Conservation (phyloP, 2,888 invertebrate genomes). For the Perithous albicinctus region DNA sequence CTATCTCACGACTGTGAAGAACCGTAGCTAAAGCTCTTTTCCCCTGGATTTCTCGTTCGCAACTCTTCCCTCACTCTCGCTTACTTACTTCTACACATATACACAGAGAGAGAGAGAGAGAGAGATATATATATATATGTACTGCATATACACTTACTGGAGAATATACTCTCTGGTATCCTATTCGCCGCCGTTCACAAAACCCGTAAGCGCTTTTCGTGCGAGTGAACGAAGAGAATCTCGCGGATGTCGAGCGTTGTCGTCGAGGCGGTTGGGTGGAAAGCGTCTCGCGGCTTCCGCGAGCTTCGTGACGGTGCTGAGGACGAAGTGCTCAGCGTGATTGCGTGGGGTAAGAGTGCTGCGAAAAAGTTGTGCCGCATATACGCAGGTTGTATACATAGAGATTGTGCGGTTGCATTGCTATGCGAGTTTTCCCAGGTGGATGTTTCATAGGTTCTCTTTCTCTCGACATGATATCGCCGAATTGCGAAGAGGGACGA, state of each 20-base stretch:
- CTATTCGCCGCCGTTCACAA: slow-evolving; percentile 28
- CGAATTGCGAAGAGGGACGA: slow-evolving; percentile 27
- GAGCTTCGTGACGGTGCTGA: slow-evolving; percentile 21
- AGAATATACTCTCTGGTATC: slow-evolving; percentile 24
- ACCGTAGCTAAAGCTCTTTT: slow-evolving; percentile 50
- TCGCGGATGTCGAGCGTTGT: slow-evolving; percentile 30
- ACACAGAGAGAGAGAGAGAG: no score
- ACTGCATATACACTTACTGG: neutral
- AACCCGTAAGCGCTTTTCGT: slow-evolving; percentile 63
- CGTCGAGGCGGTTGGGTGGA: slow-evolving; percentile 38
- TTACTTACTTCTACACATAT: slow-evolving; percentile 2
- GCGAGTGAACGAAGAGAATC: slow-evolving; percentile 40
- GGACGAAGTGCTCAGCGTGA: slow-evolving; percentile 64
- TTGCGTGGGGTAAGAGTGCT: slow-evolving; percentile 60
- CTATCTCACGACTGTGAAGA: slow-evolving; percentile 52
- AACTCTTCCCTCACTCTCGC: slow-evolving; percentile 3
- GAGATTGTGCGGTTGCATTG: slow-evolving; percentile 44
- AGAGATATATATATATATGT: no score
- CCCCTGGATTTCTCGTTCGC: slow-evolving; percentile 6
- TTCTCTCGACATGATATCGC: slow-evolving; percentile 15
- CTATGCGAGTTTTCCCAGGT: slow-evolving; percentile 60
- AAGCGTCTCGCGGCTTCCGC: slow-evolving; percentile 30
- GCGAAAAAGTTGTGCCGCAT: slow-evolving; percentile 34
- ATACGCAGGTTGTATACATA: slow-evolving; percentile 38
- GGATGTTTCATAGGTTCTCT: slow-evolving; percentile 56